phyloP scores from a whole-genome alignment of 1,140 invertebrate species.

The Anoplolepis gracilipes region DNA sequence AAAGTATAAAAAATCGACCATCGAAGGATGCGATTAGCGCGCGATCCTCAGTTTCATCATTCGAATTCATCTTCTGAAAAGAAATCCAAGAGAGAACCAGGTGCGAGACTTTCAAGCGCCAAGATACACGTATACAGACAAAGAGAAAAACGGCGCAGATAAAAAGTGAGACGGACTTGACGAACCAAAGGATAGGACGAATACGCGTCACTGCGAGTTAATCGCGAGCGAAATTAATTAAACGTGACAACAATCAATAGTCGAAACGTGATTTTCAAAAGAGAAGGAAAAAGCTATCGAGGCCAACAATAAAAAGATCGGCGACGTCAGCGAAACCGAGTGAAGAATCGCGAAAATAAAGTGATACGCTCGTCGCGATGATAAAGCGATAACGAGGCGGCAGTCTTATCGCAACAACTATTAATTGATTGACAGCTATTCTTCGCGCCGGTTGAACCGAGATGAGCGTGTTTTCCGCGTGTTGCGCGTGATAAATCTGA shows the following conservation, averaged over 20 bases:
- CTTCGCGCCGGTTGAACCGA: background rate
- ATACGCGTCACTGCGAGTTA: background rate
- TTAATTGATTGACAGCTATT: constrained; percentile 19
- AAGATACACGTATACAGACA: constrained; percentile 6
- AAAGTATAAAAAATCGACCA: background rate
- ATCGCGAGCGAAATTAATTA: constrained; percentile 63
- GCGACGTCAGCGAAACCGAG: background rate
- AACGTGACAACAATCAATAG: constrained; percentile 36
- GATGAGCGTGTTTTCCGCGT: constrained; percentile 33
- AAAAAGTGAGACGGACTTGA: constrained; percentile 22
- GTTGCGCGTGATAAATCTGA: constrained; percentile 57
- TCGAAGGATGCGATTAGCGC: background rate
- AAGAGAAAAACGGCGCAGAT: constrained; percentile 15
- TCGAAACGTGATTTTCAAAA: constrained; percentile 11
- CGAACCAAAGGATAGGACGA: background rate
- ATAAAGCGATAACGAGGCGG: constrained; percentile 50
- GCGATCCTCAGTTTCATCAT: background rate
- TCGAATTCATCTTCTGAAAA: background rate
- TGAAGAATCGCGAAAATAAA: constrained; percentile 28
- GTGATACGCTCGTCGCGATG: constrained; percentile 27
- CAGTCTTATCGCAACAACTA: constrained; percentile 34
- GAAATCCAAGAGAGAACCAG: background rate
- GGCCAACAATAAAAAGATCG: too few species aligned
- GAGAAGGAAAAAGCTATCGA: too few species aligned
- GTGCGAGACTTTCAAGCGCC: background rate